Evolutionary conservation across 2,888 invertebrate species (phyloP), one percentile per base, ranked within the genome.

Genomic region (Hirtodrosophila alboralis): DNA sequence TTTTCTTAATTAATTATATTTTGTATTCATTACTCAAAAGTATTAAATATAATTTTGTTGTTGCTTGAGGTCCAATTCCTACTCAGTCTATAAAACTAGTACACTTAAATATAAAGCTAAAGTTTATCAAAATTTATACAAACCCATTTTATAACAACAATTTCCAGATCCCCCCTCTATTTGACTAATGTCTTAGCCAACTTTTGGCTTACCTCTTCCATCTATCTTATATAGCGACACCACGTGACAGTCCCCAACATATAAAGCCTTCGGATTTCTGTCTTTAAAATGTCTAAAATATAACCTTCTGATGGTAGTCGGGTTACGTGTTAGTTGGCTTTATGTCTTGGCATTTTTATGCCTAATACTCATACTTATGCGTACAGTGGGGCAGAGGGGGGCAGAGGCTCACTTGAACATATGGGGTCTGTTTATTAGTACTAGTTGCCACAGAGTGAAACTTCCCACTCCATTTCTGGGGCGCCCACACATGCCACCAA

Each of bases 301-400:
- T 63, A 28, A 16, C 18, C 5, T 31, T 26, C 74, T 54, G 52
- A 23, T 43, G 70, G 56, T 45, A 54, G 51, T 59, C 57, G 59
- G 45, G 58, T 45, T 59, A 71, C 57, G 52, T 60, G 62, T 41
- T 64, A 75, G 80, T 76, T 72, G 78, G 77, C 66, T 66, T 78
- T 79, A 57, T 70, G 57, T 49, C 66, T 56, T 51, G 84, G 73
- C 73, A 69, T 62, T 80, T 78, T 77, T 80, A 73, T 78, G 81
- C 52, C 78, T 49, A 84, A 76, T 47, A 53, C 70, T 53, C 43
- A 28, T 34, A 49, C 51, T 44, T 26, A 38, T n/a, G 37, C 23
- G 6, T 23, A 5, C 23, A 6, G 8, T 3, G 23, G 23, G 6
- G 23, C 23, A 21, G 18, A 5, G 5, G 18, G 18, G 18, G 18